These are phyloP conservation scores for Zoanthus sansibaricus DNA, from an alignment of 92 coral and sea anemone species.

Conservation along the genomic window DNA sequence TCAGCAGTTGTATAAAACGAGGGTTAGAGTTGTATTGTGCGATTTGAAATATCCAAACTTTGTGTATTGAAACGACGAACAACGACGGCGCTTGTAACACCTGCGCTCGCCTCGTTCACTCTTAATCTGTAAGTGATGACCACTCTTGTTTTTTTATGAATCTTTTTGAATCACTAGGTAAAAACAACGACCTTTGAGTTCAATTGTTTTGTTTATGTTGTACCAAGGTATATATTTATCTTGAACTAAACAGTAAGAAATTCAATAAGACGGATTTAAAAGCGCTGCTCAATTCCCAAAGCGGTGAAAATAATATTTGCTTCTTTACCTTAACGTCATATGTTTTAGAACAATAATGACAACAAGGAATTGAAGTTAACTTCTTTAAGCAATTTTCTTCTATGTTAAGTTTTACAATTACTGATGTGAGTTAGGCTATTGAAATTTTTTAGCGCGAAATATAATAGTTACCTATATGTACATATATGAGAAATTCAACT, in stretches of 20 bases:
- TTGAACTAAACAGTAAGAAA: not conserved
- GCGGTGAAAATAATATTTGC: constrained; percentile 2
- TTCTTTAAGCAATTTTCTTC: not conserved
- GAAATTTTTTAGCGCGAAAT: not conserved
- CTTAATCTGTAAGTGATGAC: constrained; percentile 27
- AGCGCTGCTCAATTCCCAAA: constrained; percentile 10
- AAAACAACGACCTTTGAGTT: not conserved
- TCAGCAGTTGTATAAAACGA: not conserved
- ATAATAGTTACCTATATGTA: not conserved
- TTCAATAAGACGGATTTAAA: not conserved
- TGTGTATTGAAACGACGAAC: not conserved
- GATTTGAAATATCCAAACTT: not conserved
- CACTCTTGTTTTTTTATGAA: not conserved
- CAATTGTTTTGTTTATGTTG: not conserved
- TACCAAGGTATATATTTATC: too few species aligned
- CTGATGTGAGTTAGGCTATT: not conserved
- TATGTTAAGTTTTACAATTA: not conserved
- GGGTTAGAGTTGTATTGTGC: not conserved
- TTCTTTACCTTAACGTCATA: not conserved
- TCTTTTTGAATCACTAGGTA: not conserved
- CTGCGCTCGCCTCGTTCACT: constrained; percentile 14
- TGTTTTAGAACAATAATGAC: not conserved
- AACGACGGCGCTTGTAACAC: not conserved
- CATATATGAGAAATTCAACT: too few species aligned
- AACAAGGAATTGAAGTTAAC: not conserved